These are phyloP conservation scores for Carabus problematicus DNA, from an alignment of 2,888 invertebrate genomes.

Conservation along the genomic window DNA sequence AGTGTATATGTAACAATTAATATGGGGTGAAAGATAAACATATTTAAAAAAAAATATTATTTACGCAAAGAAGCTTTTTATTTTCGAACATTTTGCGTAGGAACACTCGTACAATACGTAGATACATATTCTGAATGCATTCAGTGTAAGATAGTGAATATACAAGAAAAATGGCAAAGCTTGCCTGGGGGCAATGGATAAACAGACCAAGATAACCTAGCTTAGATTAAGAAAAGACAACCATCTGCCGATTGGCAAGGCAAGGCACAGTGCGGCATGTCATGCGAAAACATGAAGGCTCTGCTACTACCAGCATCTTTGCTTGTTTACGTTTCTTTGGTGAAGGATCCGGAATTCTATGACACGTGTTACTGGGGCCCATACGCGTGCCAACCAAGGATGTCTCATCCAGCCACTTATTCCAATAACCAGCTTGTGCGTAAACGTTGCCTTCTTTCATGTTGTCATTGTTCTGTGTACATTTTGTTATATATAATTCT, in stretches of 20 bases:
- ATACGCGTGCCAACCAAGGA: constrained; percentile 4
- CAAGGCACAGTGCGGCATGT: neutral
- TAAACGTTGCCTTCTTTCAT: neutral
- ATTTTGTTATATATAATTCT: neutral
- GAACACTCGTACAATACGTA: no score
- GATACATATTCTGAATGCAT: no score
- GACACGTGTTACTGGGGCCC: neutral
- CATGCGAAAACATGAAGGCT: constrained; percentile 30
- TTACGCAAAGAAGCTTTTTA: neutral
- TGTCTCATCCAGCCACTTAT: neutral
- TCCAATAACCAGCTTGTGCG: neutral
- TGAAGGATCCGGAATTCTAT: constrained; percentile 20
- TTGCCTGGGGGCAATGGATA: no score
- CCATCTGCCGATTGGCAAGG: neutral
- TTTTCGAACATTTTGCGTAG: no score
- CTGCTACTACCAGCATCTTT: constrained; percentile 37
- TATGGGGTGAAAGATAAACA: neutral
- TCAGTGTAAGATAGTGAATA: no score
- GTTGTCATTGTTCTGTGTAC: neutral
- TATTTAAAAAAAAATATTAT: neutral
- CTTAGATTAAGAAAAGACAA: neutral
- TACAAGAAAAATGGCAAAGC: no score
- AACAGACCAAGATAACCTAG: no score
- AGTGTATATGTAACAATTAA: no score
- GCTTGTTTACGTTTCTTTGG: constrained; percentile 39